Evolutionary conservation across 37 sponge, comb jelly and placozoan species (phyloP).

Genomic region (Spongia lamella): DNA sequence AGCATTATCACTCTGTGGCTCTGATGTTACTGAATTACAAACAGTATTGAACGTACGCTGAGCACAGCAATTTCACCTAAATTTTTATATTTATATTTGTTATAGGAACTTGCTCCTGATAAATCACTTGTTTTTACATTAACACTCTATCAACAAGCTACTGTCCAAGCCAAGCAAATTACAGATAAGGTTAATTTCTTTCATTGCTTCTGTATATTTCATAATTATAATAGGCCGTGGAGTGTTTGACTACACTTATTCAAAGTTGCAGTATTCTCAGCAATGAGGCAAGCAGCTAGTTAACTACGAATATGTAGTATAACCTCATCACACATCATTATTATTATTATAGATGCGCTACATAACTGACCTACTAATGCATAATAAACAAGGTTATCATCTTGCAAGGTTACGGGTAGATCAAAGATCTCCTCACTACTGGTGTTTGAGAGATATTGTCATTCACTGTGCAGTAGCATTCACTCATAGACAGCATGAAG

Average conservation of each 20-base stretch:
- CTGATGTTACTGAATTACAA: slow-evolving; percentile 7
- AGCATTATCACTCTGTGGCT: slow-evolving; percentile 34
- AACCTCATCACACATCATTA: too few relatives aligned
- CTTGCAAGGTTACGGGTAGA: slow-evolving; percentile 23
- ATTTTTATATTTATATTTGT: too few relatives aligned
- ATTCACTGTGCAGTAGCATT: slow-evolving; percentile 47
- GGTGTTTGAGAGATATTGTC: slow-evolving; percentile 32
- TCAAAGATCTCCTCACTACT: slow-evolving; percentile 20
- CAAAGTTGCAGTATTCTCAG: not conserved
- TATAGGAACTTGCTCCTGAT: not conserved
- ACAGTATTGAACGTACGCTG: slow-evolving; percentile 24
- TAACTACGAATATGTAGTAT: too few relatives aligned
- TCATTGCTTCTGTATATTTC: too few relatives aligned
- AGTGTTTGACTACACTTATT: slow-evolving; percentile 9
- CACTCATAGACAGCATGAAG: not conserved
- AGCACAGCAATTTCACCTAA: too few relatives aligned
- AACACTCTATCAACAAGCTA: too few relatives aligned
- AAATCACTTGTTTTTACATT: not conserved
- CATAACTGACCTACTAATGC: slow-evolving; percentile 19
- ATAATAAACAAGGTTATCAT: slow-evolving; percentile 49
- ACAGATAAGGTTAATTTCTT: too few relatives aligned
- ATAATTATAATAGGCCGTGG: not conserved
- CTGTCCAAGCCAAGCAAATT: too few relatives aligned
- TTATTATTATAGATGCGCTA: slow-evolving; percentile 16
- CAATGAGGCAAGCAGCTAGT: not conserved